A percentile compares a stretch with the other conserved stretches of the same genome.
phyloP scores from a whole-genome alignment of 2,888 invertebrate species.

The Noctua comes region DNA sequence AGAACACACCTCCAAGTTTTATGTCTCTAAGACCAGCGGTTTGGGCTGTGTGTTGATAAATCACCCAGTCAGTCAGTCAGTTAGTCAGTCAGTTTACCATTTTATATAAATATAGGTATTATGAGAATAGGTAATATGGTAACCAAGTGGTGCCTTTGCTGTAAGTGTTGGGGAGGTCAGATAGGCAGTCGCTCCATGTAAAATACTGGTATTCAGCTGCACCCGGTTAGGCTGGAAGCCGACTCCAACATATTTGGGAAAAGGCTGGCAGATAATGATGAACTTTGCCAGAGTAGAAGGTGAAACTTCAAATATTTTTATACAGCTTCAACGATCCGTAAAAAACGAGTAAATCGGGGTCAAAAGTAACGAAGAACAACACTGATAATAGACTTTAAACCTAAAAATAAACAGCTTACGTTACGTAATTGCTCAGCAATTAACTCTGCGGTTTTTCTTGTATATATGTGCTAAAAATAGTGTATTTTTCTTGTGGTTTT shows the following conservation, averaged over 20 bases:
- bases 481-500: slow-evolving; percentile 31
- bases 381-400: slow-evolving; percentile 3
- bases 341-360: neutral
- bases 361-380: neutral
- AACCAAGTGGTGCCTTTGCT: too few relatives aligned
- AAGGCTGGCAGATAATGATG: neutral
- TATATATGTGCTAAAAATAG: slow-evolving; percentile 16
- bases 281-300: neutral
- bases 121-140: too few relatives aligned
- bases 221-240: neutral
- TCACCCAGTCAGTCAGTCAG: too few relatives aligned
- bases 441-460: slow-evolving; percentile 29
- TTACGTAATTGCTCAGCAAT: slow-evolving; percentile 24
- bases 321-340: neutral
- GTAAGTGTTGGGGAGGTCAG: too few relatives aligned
- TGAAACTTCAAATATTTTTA: neutral
- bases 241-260: neutral
- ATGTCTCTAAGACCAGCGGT: too few relatives aligned
- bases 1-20: too few relatives aligned
- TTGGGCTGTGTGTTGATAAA: too few relatives aligned
- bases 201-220: neutral
- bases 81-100: too few relatives aligned
- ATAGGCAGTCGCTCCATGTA: neutral
- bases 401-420: neutral
- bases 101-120: too few relatives aligned